Evolutionary conservation across 2,888 invertebrate genomes (phyloP).

Genomic region (Drosophila prolongata): DNA sequence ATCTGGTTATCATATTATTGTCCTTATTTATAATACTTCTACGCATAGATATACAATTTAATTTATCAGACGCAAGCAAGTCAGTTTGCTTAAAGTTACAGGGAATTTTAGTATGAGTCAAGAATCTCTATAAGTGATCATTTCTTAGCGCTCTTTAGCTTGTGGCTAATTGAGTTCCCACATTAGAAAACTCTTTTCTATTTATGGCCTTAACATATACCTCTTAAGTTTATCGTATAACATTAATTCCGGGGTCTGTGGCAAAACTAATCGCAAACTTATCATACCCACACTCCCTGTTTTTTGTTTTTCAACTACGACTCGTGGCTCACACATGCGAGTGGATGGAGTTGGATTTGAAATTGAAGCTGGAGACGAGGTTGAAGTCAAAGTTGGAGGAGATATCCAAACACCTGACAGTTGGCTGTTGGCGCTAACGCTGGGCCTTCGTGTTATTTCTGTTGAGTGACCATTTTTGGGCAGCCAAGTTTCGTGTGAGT

Average conservation of each 20-base stretch:
- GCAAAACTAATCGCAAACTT: conserved; percentile 31
- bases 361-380: conserved; percentile 16
- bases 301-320: conserved; percentile 36
- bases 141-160: background rate
- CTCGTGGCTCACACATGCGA: conserved; percentile 61
- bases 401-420: conserved; percentile 77
- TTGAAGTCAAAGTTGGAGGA: conserved; percentile 13
- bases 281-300: conserved; percentile 38
- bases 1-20: background rate
- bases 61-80: background rate
- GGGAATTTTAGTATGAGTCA: background rate
- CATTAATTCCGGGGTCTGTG: conserved; percentile 29
- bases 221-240: conserved; percentile 27
- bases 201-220: conserved; percentile 21
- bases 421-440: conserved; percentile 66
- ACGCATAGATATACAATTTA: background rate
- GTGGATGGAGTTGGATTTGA: conserved; percentile 2
- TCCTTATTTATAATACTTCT: background rate
- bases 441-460: conserved; percentile 35
- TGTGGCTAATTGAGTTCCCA: conserved; percentile 36
- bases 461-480: conserved; percentile 72
- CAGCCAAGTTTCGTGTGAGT: conserved; percentile 49
- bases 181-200: conserved; percentile 32
- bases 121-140: conserved; percentile 8
- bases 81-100: background rate